These are phyloP conservation scores for Notarius quadriscutis DNA, from an alignment of 2,113 vertebrate genomes.

Conservation along the genomic window DNA sequence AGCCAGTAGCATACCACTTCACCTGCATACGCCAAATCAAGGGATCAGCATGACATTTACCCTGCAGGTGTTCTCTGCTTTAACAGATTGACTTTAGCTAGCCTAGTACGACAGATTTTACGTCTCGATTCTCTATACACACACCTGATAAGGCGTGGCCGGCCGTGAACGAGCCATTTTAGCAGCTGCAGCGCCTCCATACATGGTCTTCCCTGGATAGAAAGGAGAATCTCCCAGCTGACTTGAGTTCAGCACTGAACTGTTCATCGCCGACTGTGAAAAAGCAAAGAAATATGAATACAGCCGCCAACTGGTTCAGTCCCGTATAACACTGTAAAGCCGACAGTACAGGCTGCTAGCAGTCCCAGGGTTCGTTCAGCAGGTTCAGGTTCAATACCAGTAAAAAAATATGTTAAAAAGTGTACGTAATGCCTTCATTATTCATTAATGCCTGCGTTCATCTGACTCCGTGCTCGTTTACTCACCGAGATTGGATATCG, in stretches of 20 bases:
- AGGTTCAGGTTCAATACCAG: background rate
- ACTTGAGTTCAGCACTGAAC: conserved; percentile 84
- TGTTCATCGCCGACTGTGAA: conserved; percentile 80
- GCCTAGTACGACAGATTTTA: background rate
- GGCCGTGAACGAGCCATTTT: conserved; percentile 73
- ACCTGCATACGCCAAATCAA: background rate
- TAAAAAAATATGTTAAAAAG: no score
- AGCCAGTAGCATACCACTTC: background rate
- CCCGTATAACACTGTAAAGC: background rate
- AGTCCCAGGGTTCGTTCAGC: background rate
- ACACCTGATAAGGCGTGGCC: conserved; percentile 86
- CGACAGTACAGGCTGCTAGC: background rate
- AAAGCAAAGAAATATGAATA: background rate
- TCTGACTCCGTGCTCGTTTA: no score
- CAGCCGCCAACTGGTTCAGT: background rate
- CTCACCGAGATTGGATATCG: no score
- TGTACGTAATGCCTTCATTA: no score
- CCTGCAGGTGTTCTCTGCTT: background rate
- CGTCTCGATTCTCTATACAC: background rate
- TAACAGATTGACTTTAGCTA: background rate
- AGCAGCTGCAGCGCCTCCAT: conserved; percentile 88
- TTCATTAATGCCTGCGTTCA: no score
- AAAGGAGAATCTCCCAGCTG: conserved; percentile 93
- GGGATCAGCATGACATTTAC: background rate
- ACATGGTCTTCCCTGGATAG: conserved; percentile 95